Conservation (phyloP, 1,140 invertebrate species). For the Philaenus spumarius region DNA sequence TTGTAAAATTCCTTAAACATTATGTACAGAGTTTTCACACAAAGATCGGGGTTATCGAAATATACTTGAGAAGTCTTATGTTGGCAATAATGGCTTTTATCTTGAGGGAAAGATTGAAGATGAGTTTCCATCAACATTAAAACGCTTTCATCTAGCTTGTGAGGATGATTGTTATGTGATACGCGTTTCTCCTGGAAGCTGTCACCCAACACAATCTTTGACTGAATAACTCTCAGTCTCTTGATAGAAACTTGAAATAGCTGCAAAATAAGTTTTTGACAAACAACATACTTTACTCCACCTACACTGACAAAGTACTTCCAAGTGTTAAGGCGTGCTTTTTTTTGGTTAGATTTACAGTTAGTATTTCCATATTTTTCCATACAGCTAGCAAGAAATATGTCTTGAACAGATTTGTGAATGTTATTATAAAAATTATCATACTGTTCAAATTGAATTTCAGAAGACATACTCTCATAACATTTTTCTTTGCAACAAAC, state of each 20-base stretch:
- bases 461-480: slow-evolving; percentile 3
- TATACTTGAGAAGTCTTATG: slow-evolving; percentile 5
- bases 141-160: slow-evolving; percentile 1
- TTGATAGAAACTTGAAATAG: slow-evolving; percentile 1
- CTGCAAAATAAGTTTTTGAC: background rate
- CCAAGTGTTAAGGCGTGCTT: background rate
- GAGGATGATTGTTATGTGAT: background rate
- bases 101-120: background rate
- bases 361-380: background rate
- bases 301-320: no score
- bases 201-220: background rate
- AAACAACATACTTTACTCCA: background rate
- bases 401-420: no score
- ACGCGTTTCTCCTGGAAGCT: slow-evolving; percentile 6
- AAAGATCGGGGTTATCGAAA: slow-evolving; percentile 9
- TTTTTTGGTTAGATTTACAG: background rate
- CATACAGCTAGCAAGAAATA: background rate
- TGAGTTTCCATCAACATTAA: background rate
- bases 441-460: no score
- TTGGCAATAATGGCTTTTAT: slow-evolving; percentile 6
- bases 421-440: background rate
- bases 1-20: background rate
- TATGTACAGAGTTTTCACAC: slow-evolving; percentile 1
- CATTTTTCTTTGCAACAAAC: slow-evolving; percentile 1
- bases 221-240: slow-evolving; percentile 4